Conservation (phyloP, 2,797 vertebrate genomes). For the Streptopelia turtur region DNA sequence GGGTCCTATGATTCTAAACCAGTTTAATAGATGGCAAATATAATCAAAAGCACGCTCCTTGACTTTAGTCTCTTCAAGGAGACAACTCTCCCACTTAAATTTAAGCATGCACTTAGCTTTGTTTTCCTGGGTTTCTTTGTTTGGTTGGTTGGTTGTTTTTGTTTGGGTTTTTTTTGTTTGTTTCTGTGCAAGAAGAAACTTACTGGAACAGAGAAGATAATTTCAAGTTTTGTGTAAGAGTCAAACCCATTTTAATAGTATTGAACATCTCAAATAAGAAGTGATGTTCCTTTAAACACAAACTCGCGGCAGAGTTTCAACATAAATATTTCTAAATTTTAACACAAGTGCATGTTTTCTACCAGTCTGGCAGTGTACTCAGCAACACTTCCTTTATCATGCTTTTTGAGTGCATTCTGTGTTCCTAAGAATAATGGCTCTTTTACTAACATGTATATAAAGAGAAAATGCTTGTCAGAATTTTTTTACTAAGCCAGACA, state of each 20-base stretch:
- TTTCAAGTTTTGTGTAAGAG: background rate
- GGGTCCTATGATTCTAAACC: background rate
- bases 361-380: background rate
- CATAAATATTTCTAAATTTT: constrained; percentile 11
- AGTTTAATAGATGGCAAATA: background rate
- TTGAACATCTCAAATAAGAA: background rate
- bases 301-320: background rate
- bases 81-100: background rate
- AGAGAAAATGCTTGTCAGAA: constrained; percentile 21
- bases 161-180: no score
- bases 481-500: constrained; percentile 1
- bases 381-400: background rate
- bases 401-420: background rate
- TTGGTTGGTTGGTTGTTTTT: no score
- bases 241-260: background rate
- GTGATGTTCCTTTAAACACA: background rate
- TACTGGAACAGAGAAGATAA: background rate
- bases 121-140: background rate
- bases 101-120: background rate
- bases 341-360: background rate
- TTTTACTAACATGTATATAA: constrained; percentile 35
- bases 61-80: background rate
- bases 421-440: constrained; percentile 16
- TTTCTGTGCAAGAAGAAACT: background rate
- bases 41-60: background rate